These are phyloP conservation scores for Ophiodon elongatus DNA, from an alignment of 2,113 vertebrate genomes.

Conservation along the genomic window DNA sequence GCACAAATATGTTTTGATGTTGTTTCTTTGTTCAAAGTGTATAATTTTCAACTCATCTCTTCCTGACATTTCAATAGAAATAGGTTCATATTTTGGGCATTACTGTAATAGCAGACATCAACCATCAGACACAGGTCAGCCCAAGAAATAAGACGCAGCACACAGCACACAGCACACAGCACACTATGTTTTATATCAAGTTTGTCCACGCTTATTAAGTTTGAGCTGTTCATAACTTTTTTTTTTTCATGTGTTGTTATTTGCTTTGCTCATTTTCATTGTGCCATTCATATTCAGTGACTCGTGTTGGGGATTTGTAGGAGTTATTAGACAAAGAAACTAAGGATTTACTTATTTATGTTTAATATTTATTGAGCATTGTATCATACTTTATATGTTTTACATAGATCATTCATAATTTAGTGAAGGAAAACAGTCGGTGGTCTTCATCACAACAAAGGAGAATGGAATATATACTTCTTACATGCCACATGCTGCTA, in stretches of 20 bases:
- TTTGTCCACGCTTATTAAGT: conserved; percentile 55
- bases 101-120: conserved; percentile 32
- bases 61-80: conserved; percentile 45
- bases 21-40: conserved; percentile 64
- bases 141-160: conserved; percentile 1
- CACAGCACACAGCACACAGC: conserved; percentile 5
- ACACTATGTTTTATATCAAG: conserved; percentile 22
- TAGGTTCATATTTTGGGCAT: conserved; percentile 43
- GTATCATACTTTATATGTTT: background rate
- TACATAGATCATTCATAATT: background rate
- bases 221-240: conserved; percentile 51
- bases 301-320: conserved; percentile 32
- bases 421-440: background rate
- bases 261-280: conserved; percentile 77
- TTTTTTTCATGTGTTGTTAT: conserved; percentile 55
- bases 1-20: conserved; percentile 75
- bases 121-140: conserved; percentile 16
- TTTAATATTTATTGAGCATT: background rate
- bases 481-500: background rate
- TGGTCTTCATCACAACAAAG: background rate
- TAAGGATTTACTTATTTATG: background rate
- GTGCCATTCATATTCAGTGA: conserved; percentile 43
- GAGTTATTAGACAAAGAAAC: background rate
- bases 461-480: background rate
- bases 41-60: conserved; percentile 52